Percentiles rank a stretch among this genome's conserved stretches.
Conservation (phyloP, 1,140 invertebrate species). For the Plectus sambesii region DNA sequence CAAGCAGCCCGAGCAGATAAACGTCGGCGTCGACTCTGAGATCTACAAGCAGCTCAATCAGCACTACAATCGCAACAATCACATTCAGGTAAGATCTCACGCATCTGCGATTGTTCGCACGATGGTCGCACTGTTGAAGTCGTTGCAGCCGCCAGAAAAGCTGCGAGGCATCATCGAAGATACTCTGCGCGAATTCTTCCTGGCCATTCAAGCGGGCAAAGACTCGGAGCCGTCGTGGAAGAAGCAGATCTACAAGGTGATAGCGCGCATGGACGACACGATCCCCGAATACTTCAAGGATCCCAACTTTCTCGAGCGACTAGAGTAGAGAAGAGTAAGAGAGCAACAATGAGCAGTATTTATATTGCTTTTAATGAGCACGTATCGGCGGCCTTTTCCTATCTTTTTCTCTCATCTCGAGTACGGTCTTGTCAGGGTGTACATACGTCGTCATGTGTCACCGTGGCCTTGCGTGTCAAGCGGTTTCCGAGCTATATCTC, state of each 20-base stretch:
- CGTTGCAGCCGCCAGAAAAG: conserved; percentile 78
- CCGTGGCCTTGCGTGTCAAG: too few relatives aligned
- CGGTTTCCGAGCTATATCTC: too few relatives aligned
- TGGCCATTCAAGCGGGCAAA: conserved; percentile 83
- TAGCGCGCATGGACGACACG: conserved; percentile 90
- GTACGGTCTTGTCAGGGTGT: too few relatives aligned
- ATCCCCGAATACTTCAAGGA: conserved; percentile 99
- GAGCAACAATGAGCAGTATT: too few relatives aligned
- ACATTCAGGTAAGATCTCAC: conserved; percentile 87
- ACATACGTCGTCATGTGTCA: too few relatives aligned
- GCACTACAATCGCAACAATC: conserved; percentile 99
- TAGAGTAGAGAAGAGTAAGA: conserved; percentile 68
- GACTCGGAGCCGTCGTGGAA: conserved; percentile 99
- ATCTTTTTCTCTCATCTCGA: too few relatives aligned
- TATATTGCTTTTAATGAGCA: too few relatives aligned
- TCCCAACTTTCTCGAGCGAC: conserved; percentile 94
- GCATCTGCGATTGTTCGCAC: too few relatives aligned
- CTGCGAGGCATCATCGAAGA: conserved; percentile 92
- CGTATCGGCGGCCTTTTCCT: too few relatives aligned
- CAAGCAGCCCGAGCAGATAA: conserved; percentile 78
- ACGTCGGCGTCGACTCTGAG: conserved; percentile 85
- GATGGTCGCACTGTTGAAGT: too few relatives aligned
- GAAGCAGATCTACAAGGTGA: conserved; percentile 99
- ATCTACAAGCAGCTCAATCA: conserved; percentile 93
- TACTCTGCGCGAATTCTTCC: conserved; percentile 94